Evolutionary conservation across 2,113 vertebrate genomes (phyloP), one percentile per base, ranked within the genome.

Genomic region (Physeter macrocephalus): DNA sequence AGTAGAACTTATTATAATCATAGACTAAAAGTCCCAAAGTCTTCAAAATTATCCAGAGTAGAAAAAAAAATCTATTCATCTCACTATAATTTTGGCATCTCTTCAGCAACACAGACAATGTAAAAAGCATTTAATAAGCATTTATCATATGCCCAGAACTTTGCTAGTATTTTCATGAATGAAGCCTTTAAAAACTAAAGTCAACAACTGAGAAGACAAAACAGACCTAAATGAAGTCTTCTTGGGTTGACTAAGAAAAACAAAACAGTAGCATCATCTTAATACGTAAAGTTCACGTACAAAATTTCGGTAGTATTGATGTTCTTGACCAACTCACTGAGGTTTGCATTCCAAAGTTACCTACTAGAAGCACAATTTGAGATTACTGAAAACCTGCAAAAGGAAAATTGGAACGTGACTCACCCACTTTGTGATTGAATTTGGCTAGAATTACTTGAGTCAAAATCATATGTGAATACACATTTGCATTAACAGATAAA

Each of bases 401-500:
- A 87, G 59, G 27, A 87, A 87, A 97, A 96, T 96, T 18, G 75
- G 74, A 94, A 85, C 3, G 5, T 88, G 52, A 94, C 46, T 94
- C 62, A 43, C 29, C 39, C 71, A 82, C 46, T 14, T 52, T 67
- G 31, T 71, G 41, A 88, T 95, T 95, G 96, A 95, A 94, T 88
- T 39, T 69, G 36, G 62, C 29, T 78, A 91, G 43, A 95, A 91
- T 95, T 82, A 67, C 62, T 95, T 69, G 41, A 77, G 62, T 90
- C 66, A 57, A 64, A 86, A 57, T 41, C n/a, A 88, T 29, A 61
- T 6, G n/a, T 29, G 18, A 95, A 88, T 21, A 77, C 3, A 52
- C 34, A 94, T 88, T 97, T 94, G 80, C 43, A 88, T 62, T 94
- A 95, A 74, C 81, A 82, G 49, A 80, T 54, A 61, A 67, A 97